Conservation (phyloP, 2,797 vertebrate genomes). For the Cynodonichthys magdalenae region DNA sequence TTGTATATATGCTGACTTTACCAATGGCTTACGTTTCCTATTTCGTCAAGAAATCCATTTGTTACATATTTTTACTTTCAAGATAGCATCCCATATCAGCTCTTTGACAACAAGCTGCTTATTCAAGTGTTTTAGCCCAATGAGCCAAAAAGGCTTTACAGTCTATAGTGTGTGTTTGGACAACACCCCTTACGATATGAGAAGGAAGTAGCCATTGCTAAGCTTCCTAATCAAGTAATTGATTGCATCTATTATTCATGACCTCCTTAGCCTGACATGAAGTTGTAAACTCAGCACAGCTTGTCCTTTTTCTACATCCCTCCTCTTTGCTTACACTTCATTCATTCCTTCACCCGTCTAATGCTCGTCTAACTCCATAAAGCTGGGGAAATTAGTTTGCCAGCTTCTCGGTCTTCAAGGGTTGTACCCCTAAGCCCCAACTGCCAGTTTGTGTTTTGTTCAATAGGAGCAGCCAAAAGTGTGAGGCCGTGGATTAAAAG, state of each 20-base stretch:
- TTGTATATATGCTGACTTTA: slow-evolving; percentile 1
- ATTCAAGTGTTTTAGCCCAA: slow-evolving; percentile 61
- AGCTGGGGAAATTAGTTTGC: slow-evolving; percentile 73
- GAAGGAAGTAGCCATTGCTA: slow-evolving; percentile 74
- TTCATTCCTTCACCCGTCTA: slow-evolving; percentile 63
- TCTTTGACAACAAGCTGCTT: slow-evolving; percentile 51
- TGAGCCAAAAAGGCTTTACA: slow-evolving; percentile 70
- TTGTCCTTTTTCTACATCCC: slow-evolving; percentile 61
- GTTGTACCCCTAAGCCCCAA: slow-evolving; percentile 69
- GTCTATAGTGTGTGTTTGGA: slow-evolving; percentile 68
- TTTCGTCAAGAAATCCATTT: slow-evolving; percentile 10
- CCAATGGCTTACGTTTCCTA: slow-evolving; percentile 5
- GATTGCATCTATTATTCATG: slow-evolving; percentile 82
- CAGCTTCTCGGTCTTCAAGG: slow-evolving; percentile 70
- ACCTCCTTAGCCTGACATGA: slow-evolving; percentile 73
- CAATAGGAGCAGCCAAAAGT: slow-evolving; percentile 70
- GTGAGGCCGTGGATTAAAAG: slow-evolving; percentile 49
- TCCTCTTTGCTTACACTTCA: slow-evolving; percentile 65
- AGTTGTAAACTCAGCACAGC: slow-evolving; percentile 76
- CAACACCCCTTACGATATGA: slow-evolving; percentile 65
- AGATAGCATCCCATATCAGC: slow-evolving; percentile 30
- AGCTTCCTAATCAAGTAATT: slow-evolving; percentile 79
- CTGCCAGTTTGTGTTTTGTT: slow-evolving; percentile 79
- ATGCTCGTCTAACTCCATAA: slow-evolving; percentile 72
- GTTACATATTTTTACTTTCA: slow-evolving; percentile 32